A percentile compares a stretch with the other conserved stretches of the same genome.
These are phyloP conservation scores for Rapana venosa DNA, from an alignment of 2,888 invertebrate genomes.

Conservation along the genomic window DNA sequence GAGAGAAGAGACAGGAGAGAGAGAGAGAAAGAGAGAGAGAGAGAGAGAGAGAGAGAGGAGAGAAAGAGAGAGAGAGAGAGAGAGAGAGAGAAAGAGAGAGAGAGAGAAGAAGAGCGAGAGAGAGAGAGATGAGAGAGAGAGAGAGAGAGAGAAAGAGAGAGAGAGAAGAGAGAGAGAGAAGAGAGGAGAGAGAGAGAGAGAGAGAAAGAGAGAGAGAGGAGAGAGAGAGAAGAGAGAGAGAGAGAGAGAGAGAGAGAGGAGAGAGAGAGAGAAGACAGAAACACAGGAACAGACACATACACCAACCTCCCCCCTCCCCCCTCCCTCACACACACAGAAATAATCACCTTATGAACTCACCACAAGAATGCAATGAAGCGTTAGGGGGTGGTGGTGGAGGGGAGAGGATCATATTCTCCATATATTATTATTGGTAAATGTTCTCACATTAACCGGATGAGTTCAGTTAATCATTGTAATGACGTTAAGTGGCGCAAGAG, in stretches of 20 bases:
- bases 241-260: background rate
- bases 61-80: slow-evolving; percentile 7
- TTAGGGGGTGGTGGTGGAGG: too few species aligned
- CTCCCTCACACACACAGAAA: too few species aligned
- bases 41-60: background rate
- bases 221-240: background rate
- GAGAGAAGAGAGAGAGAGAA: background rate
- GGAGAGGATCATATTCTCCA: too few species aligned
- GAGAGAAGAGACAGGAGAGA: background rate
- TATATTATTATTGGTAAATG: too few species aligned
- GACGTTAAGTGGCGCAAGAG: too few species aligned
- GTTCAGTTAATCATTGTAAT: too few species aligned
- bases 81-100: background rate
- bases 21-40: background rate
- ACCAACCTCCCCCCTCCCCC: background rate
- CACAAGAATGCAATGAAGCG: too few species aligned
- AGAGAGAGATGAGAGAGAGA: background rate
- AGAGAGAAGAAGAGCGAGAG: background rate
- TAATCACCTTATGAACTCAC: too few species aligned
- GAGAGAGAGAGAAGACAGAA: background rate
- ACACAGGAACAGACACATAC: background rate
- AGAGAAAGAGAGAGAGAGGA: background rate
- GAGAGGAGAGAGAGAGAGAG: background rate
- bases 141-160: background rate
- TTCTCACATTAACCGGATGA: too few species aligned